A percentile compares a stretch with the other conserved stretches of the same genome.
phyloP scores from a whole-genome alignment of 2,113 vertebrate genomes.

The Rhea pennata region DNA sequence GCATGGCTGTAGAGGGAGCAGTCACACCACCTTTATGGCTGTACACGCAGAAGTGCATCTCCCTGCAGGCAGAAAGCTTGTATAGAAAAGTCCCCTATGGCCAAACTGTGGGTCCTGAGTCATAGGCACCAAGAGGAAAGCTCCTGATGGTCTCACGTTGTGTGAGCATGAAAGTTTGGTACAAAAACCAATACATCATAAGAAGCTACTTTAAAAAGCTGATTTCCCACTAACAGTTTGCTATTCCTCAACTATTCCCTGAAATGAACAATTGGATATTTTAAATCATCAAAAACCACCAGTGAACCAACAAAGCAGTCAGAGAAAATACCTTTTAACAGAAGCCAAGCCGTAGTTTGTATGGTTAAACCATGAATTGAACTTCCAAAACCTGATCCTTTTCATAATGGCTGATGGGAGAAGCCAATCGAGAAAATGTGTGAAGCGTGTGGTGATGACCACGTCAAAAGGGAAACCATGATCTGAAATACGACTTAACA shows the following conservation, averaged over 20 bases:
- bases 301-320: neutral
- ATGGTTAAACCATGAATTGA: conserved; percentile 84
- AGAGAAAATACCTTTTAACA: conserved; percentile 78
- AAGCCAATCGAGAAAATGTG: conserved; percentile 69
- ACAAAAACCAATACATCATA: neutral
- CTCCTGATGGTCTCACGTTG: neutral
- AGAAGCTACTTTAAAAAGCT: neutral
- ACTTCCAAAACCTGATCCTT: conserved; percentile 68
- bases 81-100: neutral
- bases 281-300: neutral
- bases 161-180: neutral
- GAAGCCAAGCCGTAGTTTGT: conserved; percentile 84
- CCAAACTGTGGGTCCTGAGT: neutral
- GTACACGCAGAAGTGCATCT: neutral
- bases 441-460: conserved; percentile 76
- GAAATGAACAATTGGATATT: neutral
- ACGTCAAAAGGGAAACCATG: conserved; percentile 81
- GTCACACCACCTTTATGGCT: neutral
- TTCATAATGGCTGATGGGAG: conserved; percentile 76
- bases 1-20: no score
- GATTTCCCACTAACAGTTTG: neutral
- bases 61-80: neutral
- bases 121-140: neutral
- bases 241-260: neutral
- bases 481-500: conserved; percentile 74